phyloP scores from a whole-genome alignment of 53 echinoderm and acorn worm species.

The Crossaster papposus region DNA sequence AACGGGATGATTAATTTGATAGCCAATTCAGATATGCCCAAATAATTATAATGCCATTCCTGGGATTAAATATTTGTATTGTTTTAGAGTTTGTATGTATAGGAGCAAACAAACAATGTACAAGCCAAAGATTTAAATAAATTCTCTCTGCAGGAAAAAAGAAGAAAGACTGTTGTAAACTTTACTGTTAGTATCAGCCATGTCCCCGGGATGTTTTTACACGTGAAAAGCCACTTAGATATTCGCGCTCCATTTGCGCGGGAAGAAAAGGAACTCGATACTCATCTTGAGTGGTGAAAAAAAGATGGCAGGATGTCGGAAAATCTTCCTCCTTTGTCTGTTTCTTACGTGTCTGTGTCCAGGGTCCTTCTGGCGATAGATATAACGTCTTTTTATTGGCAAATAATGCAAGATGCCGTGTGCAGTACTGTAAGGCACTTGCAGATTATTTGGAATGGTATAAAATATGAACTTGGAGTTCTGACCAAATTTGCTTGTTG shows the following conservation, averaged over 20 bases:
- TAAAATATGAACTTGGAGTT: not conserved
- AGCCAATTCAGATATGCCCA: too few species aligned
- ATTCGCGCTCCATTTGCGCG: constrained; percentile 31
- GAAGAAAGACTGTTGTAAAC: too few species aligned
- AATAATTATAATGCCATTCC: too few species aligned
- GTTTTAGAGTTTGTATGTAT: not conserved
- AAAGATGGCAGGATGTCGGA: constrained; percentile 5
- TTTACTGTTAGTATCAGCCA: not conserved
- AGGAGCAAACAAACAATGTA: not conserved
- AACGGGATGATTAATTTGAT: too few species aligned
- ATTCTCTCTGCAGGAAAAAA: not conserved
- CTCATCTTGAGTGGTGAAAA: not conserved
- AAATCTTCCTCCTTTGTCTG: not conserved
- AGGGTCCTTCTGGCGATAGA: constrained; percentile 5
- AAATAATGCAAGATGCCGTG: constrained; percentile 37
- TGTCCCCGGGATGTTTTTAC: constrained; percentile 17
- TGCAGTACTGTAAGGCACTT: not conserved
- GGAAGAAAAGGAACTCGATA: not conserved
- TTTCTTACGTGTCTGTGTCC: constrained; percentile 20
- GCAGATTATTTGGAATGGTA: too few species aligned
- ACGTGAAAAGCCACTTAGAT: not conserved
- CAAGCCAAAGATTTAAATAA: not conserved
- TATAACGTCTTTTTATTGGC: constrained; percentile 30
- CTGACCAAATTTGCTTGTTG: too few species aligned
- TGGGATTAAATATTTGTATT: not conserved